These are phyloP conservation scores for Ormyrus rosae DNA, from an alignment of 2,888 invertebrate genomes.

Conservation along the genomic window DNA sequence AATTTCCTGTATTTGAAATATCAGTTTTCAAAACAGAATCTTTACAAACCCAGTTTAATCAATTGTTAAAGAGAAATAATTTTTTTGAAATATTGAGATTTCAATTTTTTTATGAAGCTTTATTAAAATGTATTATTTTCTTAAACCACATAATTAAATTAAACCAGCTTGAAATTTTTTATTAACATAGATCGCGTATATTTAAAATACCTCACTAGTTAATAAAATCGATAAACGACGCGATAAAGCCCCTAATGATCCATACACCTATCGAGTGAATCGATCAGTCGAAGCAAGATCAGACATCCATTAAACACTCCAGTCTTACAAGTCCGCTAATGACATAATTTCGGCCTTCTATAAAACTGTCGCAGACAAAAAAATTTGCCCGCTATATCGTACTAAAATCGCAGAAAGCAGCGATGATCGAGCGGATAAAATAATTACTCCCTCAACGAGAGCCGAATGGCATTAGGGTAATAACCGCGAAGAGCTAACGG, in stretches of 20 bases:
- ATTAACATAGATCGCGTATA: background rate
- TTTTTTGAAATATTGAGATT: too few species aligned
- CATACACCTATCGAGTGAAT: background rate
- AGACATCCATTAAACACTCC: background rate
- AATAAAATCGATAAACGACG: conserved; percentile 12
- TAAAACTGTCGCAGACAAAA: background rate
- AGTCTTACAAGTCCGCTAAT: background rate
- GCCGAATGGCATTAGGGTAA: background rate
- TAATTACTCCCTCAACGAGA: background rate
- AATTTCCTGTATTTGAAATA: too few species aligned
- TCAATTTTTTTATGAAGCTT: too few species aligned
- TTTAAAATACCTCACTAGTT: background rate
- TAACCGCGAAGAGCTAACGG: too few species aligned
- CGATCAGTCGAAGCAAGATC: background rate
- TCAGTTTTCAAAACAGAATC: too few species aligned
- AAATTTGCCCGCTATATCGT: background rate
- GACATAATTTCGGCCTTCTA: conserved; percentile 12
- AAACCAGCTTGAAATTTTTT: background rate
- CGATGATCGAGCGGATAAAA: background rate
- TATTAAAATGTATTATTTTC: too few species aligned
- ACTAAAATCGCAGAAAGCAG: background rate
- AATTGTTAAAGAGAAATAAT: too few species aligned
- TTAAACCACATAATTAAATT: too few species aligned
- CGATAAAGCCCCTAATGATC: conserved; percentile 7
- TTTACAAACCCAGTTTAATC: too few species aligned